These are phyloP conservation scores for Rugalucina vietnamica DNA, from an alignment of 2,888 invertebrate species.

Conservation along the genomic window DNA sequence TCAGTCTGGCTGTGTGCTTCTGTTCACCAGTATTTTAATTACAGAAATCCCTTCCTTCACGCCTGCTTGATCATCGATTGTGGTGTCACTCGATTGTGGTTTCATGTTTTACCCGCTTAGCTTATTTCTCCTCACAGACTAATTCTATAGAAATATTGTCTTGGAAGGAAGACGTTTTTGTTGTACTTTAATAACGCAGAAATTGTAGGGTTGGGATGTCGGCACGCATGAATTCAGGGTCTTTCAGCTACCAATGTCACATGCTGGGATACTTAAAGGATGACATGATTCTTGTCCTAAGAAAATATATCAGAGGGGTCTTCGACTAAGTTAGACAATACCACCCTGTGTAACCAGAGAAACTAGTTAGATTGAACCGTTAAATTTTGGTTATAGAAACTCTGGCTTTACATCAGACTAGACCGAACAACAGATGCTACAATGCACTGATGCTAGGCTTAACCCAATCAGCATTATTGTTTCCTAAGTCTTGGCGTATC, in stretches of 20 bases:
- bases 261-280: constrained; percentile 3
- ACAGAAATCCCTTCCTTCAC: neutral
- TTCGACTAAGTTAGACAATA: too few species aligned
- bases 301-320: too few species aligned
- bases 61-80: constrained; percentile 5
- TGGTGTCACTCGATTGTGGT: constrained; percentile 7
- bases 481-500: too few species aligned
- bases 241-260: neutral
- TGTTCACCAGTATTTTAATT: neutral
- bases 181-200: constrained; percentile 10
- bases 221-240: constrained; percentile 5
- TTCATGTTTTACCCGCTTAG: neutral
- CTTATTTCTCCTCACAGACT: neutral
- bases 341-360: too few species aligned
- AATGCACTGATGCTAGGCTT: too few species aligned
- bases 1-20: too few species aligned
- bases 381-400: too few species aligned
- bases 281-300: too few species aligned
- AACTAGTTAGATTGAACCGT: too few species aligned
- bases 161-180: neutral
- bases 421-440: too few species aligned
- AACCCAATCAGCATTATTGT: too few species aligned
- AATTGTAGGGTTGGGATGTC: constrained; percentile 8
- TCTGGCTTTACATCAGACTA: too few species aligned
- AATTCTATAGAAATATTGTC: constrained; percentile 7